Evolutionary conservation across 2,888 invertebrate genomes (phyloP), one percentile per base, ranked within the genome.

Genomic region (Lasiommata megera): DNA sequence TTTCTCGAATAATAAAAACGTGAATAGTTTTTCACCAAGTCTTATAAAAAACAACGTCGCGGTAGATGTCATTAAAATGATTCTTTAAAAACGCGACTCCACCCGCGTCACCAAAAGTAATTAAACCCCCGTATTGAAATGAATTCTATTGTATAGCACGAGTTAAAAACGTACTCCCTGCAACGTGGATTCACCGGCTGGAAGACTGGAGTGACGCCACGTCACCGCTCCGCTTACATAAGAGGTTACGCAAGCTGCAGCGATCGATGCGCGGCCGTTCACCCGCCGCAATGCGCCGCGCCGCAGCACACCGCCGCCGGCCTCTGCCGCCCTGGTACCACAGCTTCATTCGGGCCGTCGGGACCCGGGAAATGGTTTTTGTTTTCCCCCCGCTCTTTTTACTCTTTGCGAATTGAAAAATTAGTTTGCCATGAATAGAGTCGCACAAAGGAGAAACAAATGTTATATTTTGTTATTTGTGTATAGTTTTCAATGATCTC

Each of bases 241-340:
- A 88, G 79, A 80, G 77, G 74, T 82, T 84, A 85, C 86, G 84
- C 84, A 84, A 84, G 82, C 60, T 52, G 60, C 69, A 69, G 73
- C 64, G 88, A 88, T 89, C 90, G 89, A 88, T 89, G 88, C 79
- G 79, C 80, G 89, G 90, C 82, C 85, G 85, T 88, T 88, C 84
- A 88, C 88, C 88, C 89, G 89, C 87, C 89, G 88, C 88, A 88
- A 83, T 88, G 88, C 88, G 89, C 85, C 84, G 81, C 75, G 74
- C 77, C 67, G 74, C 72, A 74, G 67, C 72, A 70, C 69, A 76
- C 73, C 71, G 75, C 76, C 73, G 74, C 72, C 73, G 67, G 67
- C 69, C 73, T 66, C 73, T 84, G 82, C 70, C 71, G 71, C 76
- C 86, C 84, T 86, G 79, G 87, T 88, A 84, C 77, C 64, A 68